A percentile compares a stretch with the other conserved stretches of the same genome.
Conservation (phyloP, 2,888 invertebrate genomes). For the Yponomeuta evonymella region DNA sequence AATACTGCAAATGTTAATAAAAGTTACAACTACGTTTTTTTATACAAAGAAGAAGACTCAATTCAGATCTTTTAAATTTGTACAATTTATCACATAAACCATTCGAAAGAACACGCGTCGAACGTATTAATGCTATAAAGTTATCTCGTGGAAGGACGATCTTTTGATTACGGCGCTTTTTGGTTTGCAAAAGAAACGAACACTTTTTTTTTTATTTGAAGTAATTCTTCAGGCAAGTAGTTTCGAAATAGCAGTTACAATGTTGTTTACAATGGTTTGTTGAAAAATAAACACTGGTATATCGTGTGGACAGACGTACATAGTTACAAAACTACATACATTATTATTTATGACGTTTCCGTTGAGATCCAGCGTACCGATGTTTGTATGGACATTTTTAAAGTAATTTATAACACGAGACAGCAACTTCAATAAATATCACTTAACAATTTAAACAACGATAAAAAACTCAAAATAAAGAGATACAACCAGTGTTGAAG, state of each 20-base stretch:
- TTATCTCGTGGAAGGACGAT: slow-evolving; percentile 29
- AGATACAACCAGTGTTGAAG: slow-evolving; percentile 11
- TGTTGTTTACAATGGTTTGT: slow-evolving; percentile 36
- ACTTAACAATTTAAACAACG: slow-evolving; percentile 44
- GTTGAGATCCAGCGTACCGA: slow-evolving; percentile 35
- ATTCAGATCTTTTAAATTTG: slow-evolving; percentile 61
- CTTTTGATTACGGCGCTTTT: slow-evolving; percentile 16
- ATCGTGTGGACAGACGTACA: slow-evolving; percentile 34
- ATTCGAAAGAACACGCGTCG: slow-evolving; percentile 53
- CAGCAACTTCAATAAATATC: slow-evolving; percentile 38
- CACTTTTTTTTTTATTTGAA: neutral
- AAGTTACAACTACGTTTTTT: slow-evolving; percentile 34
- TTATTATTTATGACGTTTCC: slow-evolving; percentile 24
- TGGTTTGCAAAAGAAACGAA: neutral
- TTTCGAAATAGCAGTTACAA: slow-evolving; percentile 21
- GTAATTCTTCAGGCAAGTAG: slow-evolving; percentile 20
- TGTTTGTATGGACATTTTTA: slow-evolving; percentile 55
- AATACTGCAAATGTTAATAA: slow-evolving; percentile 22
- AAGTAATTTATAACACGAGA: neutral
- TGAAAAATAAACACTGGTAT: slow-evolving; percentile 61
- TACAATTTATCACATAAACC: slow-evolving; percentile 68
- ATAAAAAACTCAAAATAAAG: slow-evolving; percentile 25
- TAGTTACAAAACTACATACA: slow-evolving; percentile 52
- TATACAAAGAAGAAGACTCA: slow-evolving; percentile 56
- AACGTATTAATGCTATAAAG: slow-evolving; percentile 26